A percentile compares a stretch with the other conserved stretches of the same genome.
Evolutionary conservation across 2,113 vertebrate genomes (phyloP).

Genomic region (Lophochroa leadbeateri): DNA sequence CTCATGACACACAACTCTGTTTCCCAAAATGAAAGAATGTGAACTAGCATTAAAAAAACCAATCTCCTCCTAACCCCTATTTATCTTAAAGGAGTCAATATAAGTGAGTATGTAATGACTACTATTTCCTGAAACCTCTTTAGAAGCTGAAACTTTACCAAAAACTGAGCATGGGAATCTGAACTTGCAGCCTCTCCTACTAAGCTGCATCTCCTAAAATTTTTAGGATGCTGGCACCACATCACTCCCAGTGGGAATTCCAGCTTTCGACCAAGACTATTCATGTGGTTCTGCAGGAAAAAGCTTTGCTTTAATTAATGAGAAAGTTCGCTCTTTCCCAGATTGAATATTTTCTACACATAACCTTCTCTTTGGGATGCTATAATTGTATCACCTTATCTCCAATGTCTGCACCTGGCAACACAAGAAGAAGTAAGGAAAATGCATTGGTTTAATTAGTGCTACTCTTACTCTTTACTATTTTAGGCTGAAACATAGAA

Average conservation of each 20-base stretch:
- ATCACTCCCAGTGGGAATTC: background rate
- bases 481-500: background rate
- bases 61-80: background rate
- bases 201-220: background rate
- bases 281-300: background rate
- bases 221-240: background rate
- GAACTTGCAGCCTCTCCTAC: background rate
- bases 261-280: background rate
- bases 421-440: background rate
- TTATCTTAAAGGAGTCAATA: background rate
- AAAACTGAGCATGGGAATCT: background rate
- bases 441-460: accelerated
- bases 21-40: background rate
- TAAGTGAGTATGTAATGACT: background rate
- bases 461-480: background rate
- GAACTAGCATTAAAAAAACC: background rate
- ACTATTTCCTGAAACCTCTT: background rate
- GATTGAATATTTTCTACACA: background rate
- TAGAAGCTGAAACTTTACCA: background rate
- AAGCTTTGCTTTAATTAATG: background rate
- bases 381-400: background rate
- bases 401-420: background rate
- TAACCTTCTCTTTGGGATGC: background rate
- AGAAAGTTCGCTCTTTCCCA: background rate
- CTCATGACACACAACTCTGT: background rate